A percentile compares a stretch with the other conserved stretches of the same genome.
phyloP scores from a whole-genome alignment of 1,140 invertebrate species.

The Tachypleus tridentatus region DNA sequence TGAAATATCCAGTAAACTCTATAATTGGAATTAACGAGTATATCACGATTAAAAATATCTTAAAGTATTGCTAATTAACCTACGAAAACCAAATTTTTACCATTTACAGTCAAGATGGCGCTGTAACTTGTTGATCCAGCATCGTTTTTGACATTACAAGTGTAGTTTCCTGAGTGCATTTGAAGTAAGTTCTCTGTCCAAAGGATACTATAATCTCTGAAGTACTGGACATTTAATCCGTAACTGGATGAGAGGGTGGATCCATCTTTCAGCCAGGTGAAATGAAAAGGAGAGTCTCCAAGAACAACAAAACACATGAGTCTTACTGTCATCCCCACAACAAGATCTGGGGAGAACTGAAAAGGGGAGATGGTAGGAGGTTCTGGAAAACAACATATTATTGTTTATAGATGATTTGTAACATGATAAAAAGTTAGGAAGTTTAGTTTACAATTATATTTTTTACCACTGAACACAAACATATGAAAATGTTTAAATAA shows the following conservation, averaged over 20 bases:
- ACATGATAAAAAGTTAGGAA: too few species aligned
- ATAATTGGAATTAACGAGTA: too few species aligned
- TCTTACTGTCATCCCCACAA: slow-evolving; percentile 48
- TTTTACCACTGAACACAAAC: too few species aligned
- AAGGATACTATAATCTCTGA: slow-evolving; percentile 9
- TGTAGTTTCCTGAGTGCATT: slow-evolving; percentile 21
- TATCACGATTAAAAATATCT: too few species aligned
- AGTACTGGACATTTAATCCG: neutral
- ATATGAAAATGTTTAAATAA: too few species aligned
- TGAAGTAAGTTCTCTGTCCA: neutral
- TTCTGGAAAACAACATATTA: too few species aligned
- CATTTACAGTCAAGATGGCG: slow-evolving; percentile 14
- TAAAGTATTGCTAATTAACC: too few species aligned
- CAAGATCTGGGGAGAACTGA: slow-evolving; percentile 38
- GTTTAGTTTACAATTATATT: too few species aligned
- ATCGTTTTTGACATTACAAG: slow-evolving; percentile 16
- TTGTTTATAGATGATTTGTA: too few species aligned
- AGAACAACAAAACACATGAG: slow-evolving; percentile 34
- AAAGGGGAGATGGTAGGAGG: slow-evolving; percentile 16
- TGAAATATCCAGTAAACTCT: too few species aligned
- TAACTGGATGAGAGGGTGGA: too few species aligned
- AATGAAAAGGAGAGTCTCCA: slow-evolving; percentile 23
- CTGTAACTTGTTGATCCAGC: slow-evolving; percentile 11
- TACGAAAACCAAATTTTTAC: slow-evolving; percentile 5
- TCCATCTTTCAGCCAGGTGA: slow-evolving; percentile 24